Evolutionary conservation across 2,113 vertebrate species (phyloP).

Genomic region (Ptilorrhoa leucosticta): DNA sequence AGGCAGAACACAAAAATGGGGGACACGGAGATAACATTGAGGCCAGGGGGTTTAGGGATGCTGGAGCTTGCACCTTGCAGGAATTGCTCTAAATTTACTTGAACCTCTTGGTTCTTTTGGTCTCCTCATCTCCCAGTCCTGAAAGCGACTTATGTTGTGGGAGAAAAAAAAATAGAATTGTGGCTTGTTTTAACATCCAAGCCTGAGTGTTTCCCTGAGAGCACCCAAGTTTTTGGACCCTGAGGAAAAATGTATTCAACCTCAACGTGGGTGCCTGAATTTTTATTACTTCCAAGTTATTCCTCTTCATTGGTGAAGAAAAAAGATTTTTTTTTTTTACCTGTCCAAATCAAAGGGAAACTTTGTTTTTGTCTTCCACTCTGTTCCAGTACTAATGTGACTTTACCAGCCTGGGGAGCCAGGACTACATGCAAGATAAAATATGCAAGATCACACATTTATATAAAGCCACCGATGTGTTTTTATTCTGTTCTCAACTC

Average conservation of each 20-base stretch:
- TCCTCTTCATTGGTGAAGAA: background rate
- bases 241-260: background rate
- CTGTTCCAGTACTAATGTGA: background rate
- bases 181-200: background rate
- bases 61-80: background rate
- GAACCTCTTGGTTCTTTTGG: background rate
- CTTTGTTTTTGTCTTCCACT: background rate
- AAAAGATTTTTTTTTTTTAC: background rate
- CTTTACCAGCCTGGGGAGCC: background rate
- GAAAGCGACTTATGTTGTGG: background rate
- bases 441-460: background rate
- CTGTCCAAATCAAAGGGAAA: background rate
- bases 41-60: background rate
- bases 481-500: background rate
- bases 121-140: background rate
- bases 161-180: background rate
- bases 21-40: background rate
- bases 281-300: background rate
- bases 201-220: background rate
- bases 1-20: background rate
- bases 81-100: background rate
- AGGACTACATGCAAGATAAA: background rate
- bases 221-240: background rate
- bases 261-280: background rate
- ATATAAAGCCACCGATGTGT: background rate